Evolutionary conservation across 2,888 invertebrate species (phyloP).

Genomic region (Drosophila nigritarsus): DNA sequence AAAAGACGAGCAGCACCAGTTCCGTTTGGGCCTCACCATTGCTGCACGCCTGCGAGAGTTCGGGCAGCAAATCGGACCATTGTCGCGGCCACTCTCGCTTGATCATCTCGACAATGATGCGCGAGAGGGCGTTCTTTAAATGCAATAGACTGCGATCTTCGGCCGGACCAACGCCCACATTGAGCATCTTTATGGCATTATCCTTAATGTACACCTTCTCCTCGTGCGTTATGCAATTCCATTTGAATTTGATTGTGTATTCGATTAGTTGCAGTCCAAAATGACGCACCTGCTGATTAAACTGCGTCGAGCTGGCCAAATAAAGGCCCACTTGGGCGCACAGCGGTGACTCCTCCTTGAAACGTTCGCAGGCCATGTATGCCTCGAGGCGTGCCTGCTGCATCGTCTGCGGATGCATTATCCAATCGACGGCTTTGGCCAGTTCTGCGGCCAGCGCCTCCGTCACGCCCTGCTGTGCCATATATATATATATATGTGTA

Average conservation of each 20-base stretch:
- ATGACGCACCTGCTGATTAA: constrained; percentile 92
- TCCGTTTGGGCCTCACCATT: constrained; percentile 95
- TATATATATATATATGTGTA: not conserved
- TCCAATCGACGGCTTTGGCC: constrained; percentile 92
- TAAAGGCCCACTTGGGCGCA: constrained; percentile 94
- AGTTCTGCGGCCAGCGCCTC: constrained; percentile 89
- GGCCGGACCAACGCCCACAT: constrained; percentile 91
- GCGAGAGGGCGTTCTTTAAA: constrained; percentile 93
- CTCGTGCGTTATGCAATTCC: constrained; percentile 94
- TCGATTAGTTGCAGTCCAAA: constrained; percentile 97
- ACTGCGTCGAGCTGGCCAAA: constrained; percentile 90
- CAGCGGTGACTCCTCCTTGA: constrained; percentile 89
- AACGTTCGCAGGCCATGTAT: constrained; percentile 92
- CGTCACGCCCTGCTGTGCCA: constrained; percentile 83
- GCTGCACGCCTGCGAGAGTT: constrained; percentile 92
- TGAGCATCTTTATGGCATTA: constrained; percentile 93
- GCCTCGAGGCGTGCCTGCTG: constrained; percentile 92
- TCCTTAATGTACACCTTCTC: constrained; percentile 96
- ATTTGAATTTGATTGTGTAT: constrained; percentile 95
- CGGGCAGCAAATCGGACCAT: constrained; percentile 94
- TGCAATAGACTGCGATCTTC: constrained; percentile 89
- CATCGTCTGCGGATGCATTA: constrained; percentile 91
- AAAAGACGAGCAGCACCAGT: constrained; percentile 94
- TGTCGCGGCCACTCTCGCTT: constrained; percentile 99
- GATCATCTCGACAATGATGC: constrained; percentile 98